Conservation (phyloP, 2,797 vertebrate species). For the Parauchenoglanis punctatus region DNA sequence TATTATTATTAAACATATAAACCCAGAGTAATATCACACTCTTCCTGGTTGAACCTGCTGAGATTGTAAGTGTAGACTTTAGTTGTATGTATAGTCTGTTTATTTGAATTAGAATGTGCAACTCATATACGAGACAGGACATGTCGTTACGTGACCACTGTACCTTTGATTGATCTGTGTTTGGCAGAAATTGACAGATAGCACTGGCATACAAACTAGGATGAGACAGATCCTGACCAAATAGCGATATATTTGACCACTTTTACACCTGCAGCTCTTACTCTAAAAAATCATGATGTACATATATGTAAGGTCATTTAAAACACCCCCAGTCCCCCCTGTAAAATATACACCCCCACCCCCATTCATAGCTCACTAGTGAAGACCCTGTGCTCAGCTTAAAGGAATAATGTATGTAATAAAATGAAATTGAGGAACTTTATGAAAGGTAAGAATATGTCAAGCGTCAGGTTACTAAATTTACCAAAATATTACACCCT, state of each 20-base stretch:
- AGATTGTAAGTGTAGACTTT: not conserved
- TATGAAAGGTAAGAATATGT: not conserved
- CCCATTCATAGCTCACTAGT: not conserved
- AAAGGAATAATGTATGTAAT: not conserved
- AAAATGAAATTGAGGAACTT: not conserved
- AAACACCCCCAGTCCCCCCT: not conserved
- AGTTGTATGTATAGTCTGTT: not conserved
- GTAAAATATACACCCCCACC: not conserved
- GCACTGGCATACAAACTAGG: not conserved
- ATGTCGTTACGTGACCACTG: not conserved
- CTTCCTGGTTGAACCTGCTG: not conserved
- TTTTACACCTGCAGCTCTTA: not conserved
- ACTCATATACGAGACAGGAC: not conserved
- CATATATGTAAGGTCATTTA: not conserved
- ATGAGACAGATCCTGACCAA: not conserved
- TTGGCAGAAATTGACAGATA: not conserved
- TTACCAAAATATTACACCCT: conserved; percentile 12
- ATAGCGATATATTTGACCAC: not conserved
- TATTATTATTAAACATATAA: conserved; percentile 11
- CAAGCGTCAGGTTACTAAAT: not conserved
- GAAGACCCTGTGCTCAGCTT: not conserved
- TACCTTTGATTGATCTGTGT: not conserved
- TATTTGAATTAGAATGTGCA: not conserved
- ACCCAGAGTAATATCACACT: not conserved
- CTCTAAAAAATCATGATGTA: not conserved